Base-by-base conservation (phyloP, 2,113 vertebrate genomes). In the Conger conger region DNA sequence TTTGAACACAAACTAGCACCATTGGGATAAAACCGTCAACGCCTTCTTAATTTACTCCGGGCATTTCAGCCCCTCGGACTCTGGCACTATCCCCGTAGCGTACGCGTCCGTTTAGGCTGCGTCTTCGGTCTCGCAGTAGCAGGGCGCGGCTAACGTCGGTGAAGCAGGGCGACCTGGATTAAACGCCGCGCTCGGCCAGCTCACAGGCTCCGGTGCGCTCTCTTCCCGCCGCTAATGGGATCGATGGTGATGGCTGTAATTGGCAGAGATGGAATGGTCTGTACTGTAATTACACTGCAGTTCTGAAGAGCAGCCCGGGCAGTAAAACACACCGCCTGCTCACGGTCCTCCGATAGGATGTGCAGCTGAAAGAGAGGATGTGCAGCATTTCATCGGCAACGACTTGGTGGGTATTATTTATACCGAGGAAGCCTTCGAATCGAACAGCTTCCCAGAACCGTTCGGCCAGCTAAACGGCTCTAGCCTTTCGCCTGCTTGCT, bases 221-320 rank as follows among this genome's bases (percentile, higher is more conserved):
- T 91, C 93, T 96, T 96, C 96, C 95, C 92, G 92, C 91, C 88
- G 93, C 94, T 95, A 96, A 95, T 93, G 94, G 95, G 94, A 95
- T 94, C 90, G 82, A 93, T 91, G 92, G 94, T 86, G 93, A 96
- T 94, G 95, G 92, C 91, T 93, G 91, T 94, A 96, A 97, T 97
- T 96, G 96, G 88, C 85, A 89, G 87, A 90, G 91, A 94, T 92
- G 93, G 96, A 95, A 95, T 91, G 93, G 91, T 90, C 92, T 91
- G 90, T 92, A 90, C 91, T 92, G 92, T 95, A 95, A 96, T 96
- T 96, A 95, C 87, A 92, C 88, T 92, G 95, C 93, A 92, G 91
- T 93, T 89, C 89, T 90, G 37, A 84, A 84, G 83, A 84, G 2
- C 15, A 84, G 93, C 88, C 91, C 81, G 87, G 87, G 89, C 94